Evolutionary conservation across 2,113 vertebrate genomes (phyloP).

Genomic region (Rattus rattus): DNA sequence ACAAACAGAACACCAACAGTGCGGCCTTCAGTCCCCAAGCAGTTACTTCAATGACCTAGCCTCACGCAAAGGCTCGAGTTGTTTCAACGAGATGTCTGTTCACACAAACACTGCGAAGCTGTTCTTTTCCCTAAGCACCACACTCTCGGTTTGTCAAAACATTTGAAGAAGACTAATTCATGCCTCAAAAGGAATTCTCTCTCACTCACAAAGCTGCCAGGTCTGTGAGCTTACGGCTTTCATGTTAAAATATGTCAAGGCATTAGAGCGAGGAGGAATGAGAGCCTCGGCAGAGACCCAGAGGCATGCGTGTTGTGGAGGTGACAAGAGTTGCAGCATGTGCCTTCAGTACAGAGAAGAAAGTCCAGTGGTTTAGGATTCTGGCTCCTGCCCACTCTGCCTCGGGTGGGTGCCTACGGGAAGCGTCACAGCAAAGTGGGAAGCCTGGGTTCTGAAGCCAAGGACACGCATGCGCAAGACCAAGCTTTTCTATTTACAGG

Average conservation of each 20-base stretch:
- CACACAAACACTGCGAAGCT: constrained; percentile 70
- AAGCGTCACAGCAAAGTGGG: not conserved
- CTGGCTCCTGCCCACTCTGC: not conserved
- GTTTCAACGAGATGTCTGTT: constrained; percentile 71
- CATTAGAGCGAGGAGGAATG: not conserved
- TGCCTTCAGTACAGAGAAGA: not conserved
- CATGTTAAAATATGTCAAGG: constrained; percentile 44
- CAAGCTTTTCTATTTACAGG: not conserved
- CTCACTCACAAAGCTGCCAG: constrained; percentile 69
- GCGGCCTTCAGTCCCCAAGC: not conserved
- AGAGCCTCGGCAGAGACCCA: not conserved
- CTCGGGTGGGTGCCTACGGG: not conserved
- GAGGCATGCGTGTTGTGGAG: not conserved
- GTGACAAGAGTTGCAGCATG: not conserved
- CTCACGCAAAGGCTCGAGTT: not conserved
- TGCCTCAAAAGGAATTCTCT: constrained; percentile 80
- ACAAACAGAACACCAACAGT: not conserved
- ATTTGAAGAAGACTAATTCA: constrained; percentile 80
- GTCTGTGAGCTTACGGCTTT: constrained; percentile 62
- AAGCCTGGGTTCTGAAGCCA: not conserved
- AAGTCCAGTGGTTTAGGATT: not conserved
- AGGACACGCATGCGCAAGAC: not conserved
- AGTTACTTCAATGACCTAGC: constrained; percentile 17
- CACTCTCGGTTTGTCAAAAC: constrained; percentile 78
- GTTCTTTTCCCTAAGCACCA: constrained; percentile 72